These are phyloP conservation scores for Daphoenositta chrysoptera DNA, from an alignment of 2,113 vertebrate genomes.

Conservation along the genomic window DNA sequence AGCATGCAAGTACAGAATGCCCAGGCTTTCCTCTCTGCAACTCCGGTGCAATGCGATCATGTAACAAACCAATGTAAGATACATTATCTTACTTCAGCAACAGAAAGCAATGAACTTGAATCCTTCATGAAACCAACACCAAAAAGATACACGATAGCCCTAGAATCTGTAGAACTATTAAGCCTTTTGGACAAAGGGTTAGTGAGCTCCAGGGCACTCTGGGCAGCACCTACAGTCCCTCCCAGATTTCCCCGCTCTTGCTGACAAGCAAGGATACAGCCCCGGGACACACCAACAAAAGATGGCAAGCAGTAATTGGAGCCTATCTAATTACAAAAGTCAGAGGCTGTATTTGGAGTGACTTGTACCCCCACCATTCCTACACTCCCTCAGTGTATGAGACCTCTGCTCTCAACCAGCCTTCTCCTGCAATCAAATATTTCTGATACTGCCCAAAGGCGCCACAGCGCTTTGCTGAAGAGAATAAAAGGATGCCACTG, in stretches of 20 bases:
- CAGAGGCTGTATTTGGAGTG: neutral
- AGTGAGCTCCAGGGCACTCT: neutral
- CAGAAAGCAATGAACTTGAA: neutral
- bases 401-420: neutral
- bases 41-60: neutral
- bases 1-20: neutral
- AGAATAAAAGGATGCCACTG: neutral
- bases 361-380: rapidly evolving
- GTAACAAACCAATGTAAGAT: neutral
- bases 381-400: neutral
- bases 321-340: neutral
- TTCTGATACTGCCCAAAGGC: neutral
- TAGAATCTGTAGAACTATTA: neutral
- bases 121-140: neutral
- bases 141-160: neutral
- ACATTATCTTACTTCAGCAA: neutral
- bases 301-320: neutral
- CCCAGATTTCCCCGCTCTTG: neutral
- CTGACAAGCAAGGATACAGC: neutral
- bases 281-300: neutral
- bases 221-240: neutral
- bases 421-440: neutral
- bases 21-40: neutral
- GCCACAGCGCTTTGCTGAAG: neutral
- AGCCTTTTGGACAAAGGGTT: neutral